Conservation (phyloP, 1,140 invertebrate species). For the Drosophila obscura region DNA sequence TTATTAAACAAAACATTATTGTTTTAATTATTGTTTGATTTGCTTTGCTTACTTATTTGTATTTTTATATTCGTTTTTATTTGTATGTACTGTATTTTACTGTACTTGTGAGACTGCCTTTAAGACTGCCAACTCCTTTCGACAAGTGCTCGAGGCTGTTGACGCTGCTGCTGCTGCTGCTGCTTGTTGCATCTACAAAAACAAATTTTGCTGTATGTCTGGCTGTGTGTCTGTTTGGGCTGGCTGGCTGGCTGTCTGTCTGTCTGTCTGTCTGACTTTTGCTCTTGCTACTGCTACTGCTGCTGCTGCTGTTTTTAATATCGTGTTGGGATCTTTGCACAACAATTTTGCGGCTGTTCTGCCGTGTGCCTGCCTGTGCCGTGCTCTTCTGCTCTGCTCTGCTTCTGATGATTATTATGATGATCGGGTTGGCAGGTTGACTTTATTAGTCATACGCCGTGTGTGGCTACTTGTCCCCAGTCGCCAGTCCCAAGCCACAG, state of each 20-base stretch:
- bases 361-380: too few species aligned
- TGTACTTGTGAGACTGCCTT: conserved; percentile 2
- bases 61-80: conserved; percentile 2
- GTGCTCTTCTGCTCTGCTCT: conserved; percentile 5
- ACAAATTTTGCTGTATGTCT: conserved; percentile 27
- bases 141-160: conserved; percentile 35
- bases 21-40: background rate
- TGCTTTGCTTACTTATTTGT: background rate
- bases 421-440: conserved; percentile 54
- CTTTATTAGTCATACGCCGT: conserved; percentile 78
- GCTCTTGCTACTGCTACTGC: conserved; percentile 9
- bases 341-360: conserved; percentile 33
- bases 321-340: conserved; percentile 61
- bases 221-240: conserved; percentile 4
- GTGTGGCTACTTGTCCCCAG: conserved; percentile 30
- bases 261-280: conserved; percentile 1
- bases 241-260: background rate
- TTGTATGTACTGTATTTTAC: conserved; percentile 12
- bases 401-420: conserved; percentile 22
- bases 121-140: conserved; percentile 23
- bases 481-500: background rate
- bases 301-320: conserved; percentile 35
- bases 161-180: conserved; percentile 14
- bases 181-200: conserved; percentile 18
- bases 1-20: too few species aligned